These are phyloP conservation scores for Chloromyia formosa DNA, from an alignment of 2,888 invertebrate species.

Conservation along the genomic window DNA sequence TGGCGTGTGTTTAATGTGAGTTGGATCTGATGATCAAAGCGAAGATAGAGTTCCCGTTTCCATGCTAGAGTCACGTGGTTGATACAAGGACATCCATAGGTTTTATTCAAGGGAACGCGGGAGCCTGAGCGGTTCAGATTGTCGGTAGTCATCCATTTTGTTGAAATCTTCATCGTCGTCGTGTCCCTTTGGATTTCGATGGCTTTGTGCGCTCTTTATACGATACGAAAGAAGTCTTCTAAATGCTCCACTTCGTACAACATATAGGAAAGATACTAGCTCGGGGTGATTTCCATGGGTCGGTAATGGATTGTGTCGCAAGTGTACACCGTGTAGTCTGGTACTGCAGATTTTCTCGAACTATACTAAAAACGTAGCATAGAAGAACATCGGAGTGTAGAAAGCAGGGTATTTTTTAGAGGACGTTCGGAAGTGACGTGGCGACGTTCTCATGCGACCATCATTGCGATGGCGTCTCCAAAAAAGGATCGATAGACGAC, in stretches of 20 bases:
- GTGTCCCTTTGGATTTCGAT: slow-evolving; percentile 25
- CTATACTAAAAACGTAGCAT: neutral
- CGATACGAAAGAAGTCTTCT: slow-evolving; percentile 31
- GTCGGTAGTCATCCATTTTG: slow-evolving; percentile 18
- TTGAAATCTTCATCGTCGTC: too few species aligned
- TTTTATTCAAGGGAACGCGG: neutral
- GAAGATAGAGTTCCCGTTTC: slow-evolving; percentile 1
- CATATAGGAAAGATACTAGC: slow-evolving; percentile 14
- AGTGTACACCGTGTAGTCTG: neutral
- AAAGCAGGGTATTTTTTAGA: slow-evolving; percentile 25
- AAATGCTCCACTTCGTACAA: slow-evolving; percentile 29
- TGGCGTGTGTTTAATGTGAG: neutral
- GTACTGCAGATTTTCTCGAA: slow-evolving; percentile 8
- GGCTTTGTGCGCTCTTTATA: neutral
- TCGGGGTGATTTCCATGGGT: neutral
- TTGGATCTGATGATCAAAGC: slow-evolving; percentile 35
- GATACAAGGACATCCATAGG: slow-evolving; percentile 16
- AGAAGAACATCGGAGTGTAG: neutral
- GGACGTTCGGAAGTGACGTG: slow-evolving; percentile 29
- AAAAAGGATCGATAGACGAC: slow-evolving; percentile 23
- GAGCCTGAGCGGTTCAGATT: slow-evolving; percentile 5
- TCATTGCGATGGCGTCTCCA: slow-evolving; percentile 27
- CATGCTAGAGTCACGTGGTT: slow-evolving; percentile 9
- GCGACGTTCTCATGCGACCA: slow-evolving; percentile 24
- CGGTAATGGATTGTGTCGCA: neutral